phyloP scores from a whole-genome alignment of 2,888 invertebrate species.

The Euclidia mi region DNA sequence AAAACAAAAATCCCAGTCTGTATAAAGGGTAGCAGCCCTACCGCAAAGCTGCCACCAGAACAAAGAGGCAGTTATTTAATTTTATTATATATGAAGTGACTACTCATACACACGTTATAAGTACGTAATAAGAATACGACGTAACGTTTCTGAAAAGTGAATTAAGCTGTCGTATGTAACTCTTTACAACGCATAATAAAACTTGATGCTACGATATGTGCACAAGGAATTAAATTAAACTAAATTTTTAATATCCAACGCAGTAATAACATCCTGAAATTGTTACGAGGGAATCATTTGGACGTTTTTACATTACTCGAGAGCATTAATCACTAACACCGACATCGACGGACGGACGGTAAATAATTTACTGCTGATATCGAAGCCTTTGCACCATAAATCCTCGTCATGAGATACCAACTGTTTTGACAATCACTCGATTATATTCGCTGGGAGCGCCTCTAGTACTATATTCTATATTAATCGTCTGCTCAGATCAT shows the following conservation, averaged over 20 bases:
- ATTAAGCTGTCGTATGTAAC: constrained; percentile 50
- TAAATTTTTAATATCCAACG: constrained; percentile 58
- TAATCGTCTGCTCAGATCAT: constrained; percentile 41
- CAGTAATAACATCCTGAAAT: constrained; percentile 51
- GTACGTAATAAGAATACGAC: constrained; percentile 47
- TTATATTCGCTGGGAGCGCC: constrained; percentile 61
- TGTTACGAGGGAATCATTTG: constrained; percentile 45
- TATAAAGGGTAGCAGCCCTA: too few species aligned
- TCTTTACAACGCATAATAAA: constrained; percentile 61
- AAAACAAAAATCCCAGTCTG: too few species aligned
- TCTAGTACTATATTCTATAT: constrained; percentile 47
- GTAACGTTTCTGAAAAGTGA: constrained; percentile 49
- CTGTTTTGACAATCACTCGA: constrained; percentile 73
- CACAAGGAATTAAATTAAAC: constrained; percentile 57
- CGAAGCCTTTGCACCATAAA: constrained; percentile 68
- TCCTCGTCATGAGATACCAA: constrained; percentile 71
- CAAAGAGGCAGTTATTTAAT: too few species aligned
- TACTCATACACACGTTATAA: constrained; percentile 47
- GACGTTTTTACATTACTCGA: constrained; percentile 46
- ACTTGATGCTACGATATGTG: constrained; percentile 54
- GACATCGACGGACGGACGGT: constrained; percentile 66
- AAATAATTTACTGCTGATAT: constrained; percentile 75
- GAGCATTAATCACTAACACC: constrained; percentile 61
- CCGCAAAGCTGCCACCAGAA: too few species aligned
- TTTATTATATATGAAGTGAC: constrained; percentile 37